phyloP scores from a whole-genome alignment of 2,888 invertebrate species.

The Listrodromus nycthemerus region DNA sequence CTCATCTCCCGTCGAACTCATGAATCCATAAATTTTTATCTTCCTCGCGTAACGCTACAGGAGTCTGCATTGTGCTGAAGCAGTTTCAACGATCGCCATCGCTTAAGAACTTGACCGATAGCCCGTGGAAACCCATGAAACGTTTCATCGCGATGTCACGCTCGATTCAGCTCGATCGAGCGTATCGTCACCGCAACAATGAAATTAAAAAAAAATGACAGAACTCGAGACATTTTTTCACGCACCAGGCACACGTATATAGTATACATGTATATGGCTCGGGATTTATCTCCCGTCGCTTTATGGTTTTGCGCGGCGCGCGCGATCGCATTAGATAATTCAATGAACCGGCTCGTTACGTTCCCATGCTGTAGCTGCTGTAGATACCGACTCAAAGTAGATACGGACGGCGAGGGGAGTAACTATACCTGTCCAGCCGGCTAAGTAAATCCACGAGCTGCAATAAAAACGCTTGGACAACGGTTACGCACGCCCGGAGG shows the following conservation, averaged over 20 bases:
- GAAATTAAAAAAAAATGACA: conserved; percentile 13
- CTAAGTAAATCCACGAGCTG: conserved; percentile 72
- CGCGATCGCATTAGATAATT: conserved; percentile 76
- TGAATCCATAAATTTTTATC: too few relatives aligned
- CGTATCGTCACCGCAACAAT: conserved; percentile 19
- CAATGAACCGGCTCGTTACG: conserved; percentile 74
- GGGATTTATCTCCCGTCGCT: conserved; percentile 52
- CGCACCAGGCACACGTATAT: conserved; percentile 15
- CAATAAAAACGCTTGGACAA: conserved; percentile 58
- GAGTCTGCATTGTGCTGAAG: too few relatives aligned
- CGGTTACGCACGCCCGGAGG: conserved; percentile 76
- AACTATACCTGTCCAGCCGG: conserved; percentile 24
- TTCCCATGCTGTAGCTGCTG: conserved; percentile 41
- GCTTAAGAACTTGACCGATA: too few relatives aligned
- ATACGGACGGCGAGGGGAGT: conserved; percentile 59
- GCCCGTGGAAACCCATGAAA: conserved; percentile 16
- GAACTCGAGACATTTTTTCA: conserved; percentile 35
- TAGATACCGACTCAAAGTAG: not conserved
- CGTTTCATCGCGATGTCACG: conserved; percentile 53
- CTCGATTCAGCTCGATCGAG: conserved; percentile 42
- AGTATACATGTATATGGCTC: not conserved
- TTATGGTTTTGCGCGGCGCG: conserved; percentile 55
- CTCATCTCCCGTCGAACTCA: too few relatives aligned
- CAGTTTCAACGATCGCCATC: too few relatives aligned
- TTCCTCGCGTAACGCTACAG: too few relatives aligned